Evolutionary conservation across 2,113 vertebrate genomes (phyloP).

Genomic region (Dicerorhinus sumatrensis): DNA sequence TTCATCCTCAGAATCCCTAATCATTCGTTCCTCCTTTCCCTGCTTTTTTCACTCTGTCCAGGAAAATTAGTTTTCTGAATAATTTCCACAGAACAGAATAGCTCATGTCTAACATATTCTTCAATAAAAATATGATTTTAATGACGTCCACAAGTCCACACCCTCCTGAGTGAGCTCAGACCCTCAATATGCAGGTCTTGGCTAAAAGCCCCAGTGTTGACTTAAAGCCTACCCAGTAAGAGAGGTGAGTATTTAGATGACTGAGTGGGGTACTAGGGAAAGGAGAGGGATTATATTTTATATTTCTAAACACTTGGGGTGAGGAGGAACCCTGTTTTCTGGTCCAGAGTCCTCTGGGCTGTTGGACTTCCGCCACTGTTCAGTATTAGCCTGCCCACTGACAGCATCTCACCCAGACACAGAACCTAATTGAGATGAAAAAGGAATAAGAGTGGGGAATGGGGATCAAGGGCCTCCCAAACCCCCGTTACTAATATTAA

Average conservation of each 20-base stretch:
- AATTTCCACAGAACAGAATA: neutral
- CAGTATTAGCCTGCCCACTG: neutral
- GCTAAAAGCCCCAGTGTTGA: neutral
- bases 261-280: neutral
- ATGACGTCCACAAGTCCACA: rapidly evolving
- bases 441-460: neutral
- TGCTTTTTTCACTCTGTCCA: neutral
- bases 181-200: neutral
- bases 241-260: no score
- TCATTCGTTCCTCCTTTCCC: neutral
- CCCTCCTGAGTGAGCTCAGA: neutral
- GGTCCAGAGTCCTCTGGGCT: neutral
- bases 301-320: neutral
- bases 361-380: no score
- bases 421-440: neutral
- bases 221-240: neutral
- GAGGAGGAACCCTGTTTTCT: neutral
- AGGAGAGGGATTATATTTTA: neutral
- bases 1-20: neutral
- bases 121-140: neutral
- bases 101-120: neutral
- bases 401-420: neutral
- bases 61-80: neutral
- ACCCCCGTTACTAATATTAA: neutral
- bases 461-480: neutral